Evolutionary conservation across 2,113 vertebrate genomes (phyloP).

Genomic region (Colossoma macropomum): DNA sequence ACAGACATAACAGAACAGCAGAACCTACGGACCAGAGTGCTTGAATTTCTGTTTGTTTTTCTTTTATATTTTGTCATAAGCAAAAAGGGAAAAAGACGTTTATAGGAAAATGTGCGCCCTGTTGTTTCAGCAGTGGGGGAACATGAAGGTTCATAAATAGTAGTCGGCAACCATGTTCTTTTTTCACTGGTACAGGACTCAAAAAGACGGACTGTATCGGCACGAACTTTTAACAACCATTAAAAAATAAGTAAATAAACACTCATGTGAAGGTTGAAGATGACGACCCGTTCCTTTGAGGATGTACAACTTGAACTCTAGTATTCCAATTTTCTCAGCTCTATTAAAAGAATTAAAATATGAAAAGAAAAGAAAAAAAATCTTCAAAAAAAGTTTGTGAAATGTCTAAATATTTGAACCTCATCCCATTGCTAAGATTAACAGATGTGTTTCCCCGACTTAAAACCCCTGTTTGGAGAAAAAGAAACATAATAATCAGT

Average conservation of each 20-base stretch:
- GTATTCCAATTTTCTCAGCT: conserved; percentile 80
- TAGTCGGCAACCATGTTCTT: conserved; percentile 41
- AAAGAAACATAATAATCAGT: conserved; percentile 46
- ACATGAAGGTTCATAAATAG: conserved; percentile 26
- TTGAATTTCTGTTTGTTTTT: conserved; percentile 48
- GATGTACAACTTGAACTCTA: conserved; percentile 77
- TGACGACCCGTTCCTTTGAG: conserved; percentile 63
- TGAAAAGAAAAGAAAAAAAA: conserved; percentile 77
- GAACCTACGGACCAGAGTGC: conserved; percentile 10
- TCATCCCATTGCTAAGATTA: conserved; percentile 79
- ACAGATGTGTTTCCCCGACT: conserved; percentile 76
- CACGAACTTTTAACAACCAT: conserved; percentile 11
- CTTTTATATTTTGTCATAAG: conserved; percentile 53
- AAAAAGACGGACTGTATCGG: conserved; percentile 17
- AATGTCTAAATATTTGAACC: conserved; percentile 86
- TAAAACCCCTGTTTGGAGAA: conserved; percentile 73
- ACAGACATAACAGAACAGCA: conserved; percentile 21
- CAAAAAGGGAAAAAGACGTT: conserved; percentile 67
- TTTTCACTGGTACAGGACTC: conserved; percentile 55
- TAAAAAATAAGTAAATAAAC: conserved; percentile 53
- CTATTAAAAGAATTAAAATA: conserved; percentile 78
- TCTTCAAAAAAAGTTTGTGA: conserved; percentile 79
- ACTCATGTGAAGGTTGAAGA: conserved; percentile 31
- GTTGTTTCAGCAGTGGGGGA: conserved; percentile 47
- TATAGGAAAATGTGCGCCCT: conserved; percentile 52